Base-by-base conservation (phyloP, 2,888 invertebrate species). In the Cryptus viduatorius region DNA sequence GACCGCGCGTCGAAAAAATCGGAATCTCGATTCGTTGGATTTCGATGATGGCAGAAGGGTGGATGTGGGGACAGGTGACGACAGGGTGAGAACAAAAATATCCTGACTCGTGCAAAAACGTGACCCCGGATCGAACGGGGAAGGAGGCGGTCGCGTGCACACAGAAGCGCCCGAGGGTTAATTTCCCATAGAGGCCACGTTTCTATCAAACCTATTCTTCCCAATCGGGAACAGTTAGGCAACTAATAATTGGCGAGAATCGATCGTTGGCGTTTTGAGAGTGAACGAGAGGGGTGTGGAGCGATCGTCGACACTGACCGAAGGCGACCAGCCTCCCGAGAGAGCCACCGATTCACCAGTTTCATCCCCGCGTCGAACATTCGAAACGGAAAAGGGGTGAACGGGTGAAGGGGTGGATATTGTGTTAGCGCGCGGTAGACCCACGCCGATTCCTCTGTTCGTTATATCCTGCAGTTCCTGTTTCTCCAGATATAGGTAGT, bases 161-260 rank as follows among this genome's bases (percentile, higher is more conserved):
- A 86, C 84, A 65, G 82, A 80, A 79, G 87, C 37, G 86, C 76
- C 84, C 86, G 84, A 64, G 87, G 87, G 89, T 89, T 90, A 89
- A 90, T 90, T 89, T 89, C 88, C 90, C 88, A 90, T 89, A 89
- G 89, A 90, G 76, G 88, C 89, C 87, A 86, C 89, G 90, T 90
- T 91, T 91, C 90, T 90, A 92, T 91, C 90, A 89, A 90, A 90
- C 89, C 86, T 89, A 91, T 91, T 92, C 90, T 91, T 91, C 89
- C 37, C 90, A 89, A 90, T 90, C 90, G 87, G 80, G 80, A 91
- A 89, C 90, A 89, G 91, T 92, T 91, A 90, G 91, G 89, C 90
- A 91, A 91, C 91, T 92, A 91, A 91, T 92, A 91, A 92, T 91
- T 91, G 92, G 91, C 89, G 89, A 84, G 88, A 89, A 92, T 91